Evolutionary conservation across 2,888 invertebrate species (phyloP), one percentile per base, ranked within the genome.

Genomic region (Drosophila robusta): DNA sequence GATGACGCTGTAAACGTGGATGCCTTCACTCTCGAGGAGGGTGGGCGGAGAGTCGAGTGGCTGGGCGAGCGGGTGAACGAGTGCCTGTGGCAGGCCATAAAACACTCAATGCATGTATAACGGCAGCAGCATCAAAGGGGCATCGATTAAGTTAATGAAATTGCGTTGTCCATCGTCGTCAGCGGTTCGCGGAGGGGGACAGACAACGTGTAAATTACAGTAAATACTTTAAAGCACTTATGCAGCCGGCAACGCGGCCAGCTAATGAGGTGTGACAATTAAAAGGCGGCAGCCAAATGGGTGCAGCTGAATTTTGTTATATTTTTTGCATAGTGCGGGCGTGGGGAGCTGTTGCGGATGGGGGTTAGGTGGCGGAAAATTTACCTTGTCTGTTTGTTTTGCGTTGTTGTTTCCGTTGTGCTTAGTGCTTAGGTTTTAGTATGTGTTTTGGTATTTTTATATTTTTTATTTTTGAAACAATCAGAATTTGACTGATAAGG

Each of bases 261-360:
- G 67, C 79, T 78, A 85, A 85, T 79, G 88, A 87, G 79, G 77
- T 87, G 84, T 71, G 82, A 84, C 89, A 84, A 85, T 83, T 74
- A 79, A 76, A 77, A 66, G 52, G 47, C 54, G 44, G 54, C 54
- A 44, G 54, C 11, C 44, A 36, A 54, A 36, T 54, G 54, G 54
- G 54, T 47, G 63, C 73, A 74, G 60, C 75, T 52, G 51, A 60
- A 36, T 55, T 51, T 61, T 36, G 52, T 41, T 61, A 0, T 11
- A 45, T 57, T 26, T 44, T 41, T 32, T 3, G 34, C 18, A 24
- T 6, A 18, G 38, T 11, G 32, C 2, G 6, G 24, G 29, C 7
- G 32, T 18, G 16, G 14, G 29, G 29, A 9, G n/a, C 32, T 24
- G 42, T 26, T 18, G 6, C 6, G 16, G 42, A 9, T 32, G 16